Evolutionary conservation across 2,888 invertebrate species (phyloP).

Genomic region (Eugnorisma glareosa): DNA sequence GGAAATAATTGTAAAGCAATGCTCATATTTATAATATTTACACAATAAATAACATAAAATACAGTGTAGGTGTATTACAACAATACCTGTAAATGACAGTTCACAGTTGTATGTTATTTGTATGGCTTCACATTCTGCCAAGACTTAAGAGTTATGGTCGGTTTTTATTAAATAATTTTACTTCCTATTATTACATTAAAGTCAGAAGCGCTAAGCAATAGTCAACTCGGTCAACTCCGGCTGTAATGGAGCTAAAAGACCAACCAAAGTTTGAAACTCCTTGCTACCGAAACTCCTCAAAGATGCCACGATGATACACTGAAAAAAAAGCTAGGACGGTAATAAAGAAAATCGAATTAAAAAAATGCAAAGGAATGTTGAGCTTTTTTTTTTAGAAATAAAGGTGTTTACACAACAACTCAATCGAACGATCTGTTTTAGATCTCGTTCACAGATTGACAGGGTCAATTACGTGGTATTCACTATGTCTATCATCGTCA

Average conservation of each 20-base stretch:
- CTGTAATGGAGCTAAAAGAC: not conserved
- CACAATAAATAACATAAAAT: constrained; percentile 14
- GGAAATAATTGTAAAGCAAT: constrained; percentile 35
- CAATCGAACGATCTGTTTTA: constrained; percentile 53
- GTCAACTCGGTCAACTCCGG: not conserved
- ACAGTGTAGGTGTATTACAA: constrained; percentile 2
- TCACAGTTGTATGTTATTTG: constrained; percentile 4
- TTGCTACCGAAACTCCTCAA: not conserved
- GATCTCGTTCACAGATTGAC: constrained; percentile 54
- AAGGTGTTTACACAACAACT: constrained; percentile 49
- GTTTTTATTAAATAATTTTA: not conserved
- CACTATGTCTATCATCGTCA: constrained; percentile 56
- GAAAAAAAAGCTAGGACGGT: not conserved
- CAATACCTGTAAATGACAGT: not conserved
- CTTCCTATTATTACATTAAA: not conserved
- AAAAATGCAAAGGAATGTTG: constrained; percentile 10
- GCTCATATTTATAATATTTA: constrained; percentile 29
- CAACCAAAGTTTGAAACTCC: not conserved
- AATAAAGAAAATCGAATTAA: not conserved
- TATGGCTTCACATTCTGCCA: constrained; percentile 17
- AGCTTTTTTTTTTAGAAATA: not conserved
- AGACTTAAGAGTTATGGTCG: not conserved
- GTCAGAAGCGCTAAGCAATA: not conserved
- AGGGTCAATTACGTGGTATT: constrained; percentile 60
- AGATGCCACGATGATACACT: not conserved